Evolutionary conservation across 2,113 vertebrate genomes (phyloP), one percentile per base, ranked within the genome.

Genomic region (Hyperopisus bebe): DNA sequence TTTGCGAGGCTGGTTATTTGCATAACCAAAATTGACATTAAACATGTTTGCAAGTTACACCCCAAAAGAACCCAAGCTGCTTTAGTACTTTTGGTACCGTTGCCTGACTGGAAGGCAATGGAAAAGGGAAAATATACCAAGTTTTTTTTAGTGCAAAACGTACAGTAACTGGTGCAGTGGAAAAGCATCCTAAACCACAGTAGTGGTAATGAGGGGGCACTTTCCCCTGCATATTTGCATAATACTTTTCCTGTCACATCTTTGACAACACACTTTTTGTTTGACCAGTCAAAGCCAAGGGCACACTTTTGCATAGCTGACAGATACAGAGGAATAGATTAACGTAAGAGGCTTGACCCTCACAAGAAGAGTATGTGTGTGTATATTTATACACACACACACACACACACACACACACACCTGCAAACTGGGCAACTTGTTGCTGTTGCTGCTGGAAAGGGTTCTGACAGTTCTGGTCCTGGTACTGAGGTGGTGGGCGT

Each of bases 401-500:
- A 42, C 42, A 42, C 42, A 42, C 42, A 42, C 42, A 47, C 7
- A 31, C 35, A 35, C 21, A 15, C 19, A 44, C 87, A 98, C 97
- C 97, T 95, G 97, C 92, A 95, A 99, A 99, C 94, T 98, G 98
- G 35, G 95, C 95, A 31, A 97, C 94, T n/a, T 94, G 94, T 0
- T 95, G 97, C 58, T 97, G 96, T 31, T 94, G 94, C 0, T 95
- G 97, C 66, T 97, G 96, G 93, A 98, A 99, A 0, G 96, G 95
- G 83, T 96, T 98, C 94, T 97, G 98, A 91, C 91, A 93, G 90
- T 94, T 0, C 95, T 98, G 98, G 93, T 99, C 98, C 94, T 99
- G 98, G 91, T 99, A 99, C 91, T 99, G 98, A 21, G 98, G 98
- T 0, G 98, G 98, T 0, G 98, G 98, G 13, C 98, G 95, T 0